These are phyloP conservation scores for Sciurus niger DNA, from an alignment of 2,113 vertebrate genomes.

Conservation along the genomic window DNA sequence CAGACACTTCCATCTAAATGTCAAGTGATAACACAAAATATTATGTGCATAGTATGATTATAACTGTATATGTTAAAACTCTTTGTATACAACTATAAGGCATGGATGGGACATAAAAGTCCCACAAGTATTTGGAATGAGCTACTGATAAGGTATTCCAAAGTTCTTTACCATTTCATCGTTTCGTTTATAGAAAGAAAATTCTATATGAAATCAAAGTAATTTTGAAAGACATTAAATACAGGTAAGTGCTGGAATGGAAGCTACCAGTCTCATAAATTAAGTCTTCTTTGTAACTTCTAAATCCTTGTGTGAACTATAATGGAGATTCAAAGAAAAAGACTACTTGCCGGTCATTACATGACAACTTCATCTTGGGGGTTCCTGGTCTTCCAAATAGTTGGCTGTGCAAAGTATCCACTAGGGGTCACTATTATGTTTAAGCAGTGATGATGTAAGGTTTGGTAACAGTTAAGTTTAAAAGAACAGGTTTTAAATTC, in stretches of 20 bases:
- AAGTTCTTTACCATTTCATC: not conserved
- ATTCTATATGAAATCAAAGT: slow-evolving; percentile 8
- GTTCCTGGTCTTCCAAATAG: not conserved
- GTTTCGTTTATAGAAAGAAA: not conserved
- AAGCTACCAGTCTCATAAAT: not conserved
- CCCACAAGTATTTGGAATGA: not conserved
- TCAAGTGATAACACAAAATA: slow-evolving; percentile 21
- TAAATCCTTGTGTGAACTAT: not conserved
- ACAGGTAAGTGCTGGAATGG: not conserved
- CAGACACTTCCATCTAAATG: not conserved
- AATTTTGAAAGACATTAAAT: slow-evolving; percentile 24
- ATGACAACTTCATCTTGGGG: not conserved
- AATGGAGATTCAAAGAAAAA: slow-evolving; percentile 16
- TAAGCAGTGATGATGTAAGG: slow-evolving; percentile 40
- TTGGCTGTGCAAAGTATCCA: slow-evolving; percentile 53
- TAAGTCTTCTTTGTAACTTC: not conserved
- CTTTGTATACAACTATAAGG: not conserved
- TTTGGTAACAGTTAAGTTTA: not conserved
- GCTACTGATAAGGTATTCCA: not conserved
- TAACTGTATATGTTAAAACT: not conserved
- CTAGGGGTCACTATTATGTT: slow-evolving; percentile 79
- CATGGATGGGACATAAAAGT: not conserved
- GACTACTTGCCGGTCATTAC: not conserved
- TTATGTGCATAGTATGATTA: not conserved
- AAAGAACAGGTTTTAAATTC: slow-evolving; percentile 10